phyloP scores from a whole-genome alignment of 2,888 invertebrate species.

The Darwinula stevensoni region DNA sequence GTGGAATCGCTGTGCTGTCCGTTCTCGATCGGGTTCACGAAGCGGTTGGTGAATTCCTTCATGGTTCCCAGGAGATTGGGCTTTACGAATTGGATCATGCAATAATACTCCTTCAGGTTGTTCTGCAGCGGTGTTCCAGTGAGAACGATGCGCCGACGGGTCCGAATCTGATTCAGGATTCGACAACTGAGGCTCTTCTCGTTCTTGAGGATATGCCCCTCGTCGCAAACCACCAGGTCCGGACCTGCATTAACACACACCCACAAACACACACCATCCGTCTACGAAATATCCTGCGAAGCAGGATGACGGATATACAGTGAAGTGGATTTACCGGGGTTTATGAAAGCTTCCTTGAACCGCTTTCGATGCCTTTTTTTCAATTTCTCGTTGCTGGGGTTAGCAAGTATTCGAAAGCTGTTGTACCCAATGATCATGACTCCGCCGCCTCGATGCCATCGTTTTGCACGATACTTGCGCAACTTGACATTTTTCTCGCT shows the following conservation, averaged over 20 bases:
- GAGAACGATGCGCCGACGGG: slow-evolving; percentile 63
- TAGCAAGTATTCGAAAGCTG: slow-evolving; percentile 60
- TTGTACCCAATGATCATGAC: slow-evolving; percentile 83
- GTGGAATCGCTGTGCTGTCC: too few species aligned
- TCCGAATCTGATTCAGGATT: slow-evolving; percentile 50
- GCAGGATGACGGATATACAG: too few species aligned
- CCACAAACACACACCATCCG: neutral
- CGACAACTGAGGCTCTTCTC: slow-evolving; percentile 64
- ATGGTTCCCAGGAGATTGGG: slow-evolving; percentile 74
- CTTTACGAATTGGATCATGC: slow-evolving; percentile 97
- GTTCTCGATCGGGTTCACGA: too few species aligned
- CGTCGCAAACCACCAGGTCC: slow-evolving; percentile 83
- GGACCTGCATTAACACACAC: slow-evolving; percentile 31
- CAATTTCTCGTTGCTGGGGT: slow-evolving; percentile 15
- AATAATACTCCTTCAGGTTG: slow-evolving; percentile 78
- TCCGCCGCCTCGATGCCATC: too few species aligned
- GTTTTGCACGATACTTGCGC: too few species aligned
- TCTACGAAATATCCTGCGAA: too few species aligned
- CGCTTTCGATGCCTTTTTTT: too few species aligned
- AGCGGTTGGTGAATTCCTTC: slow-evolving; percentile 76
- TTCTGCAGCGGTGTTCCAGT: slow-evolving; percentile 97
- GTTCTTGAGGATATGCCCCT: slow-evolving; percentile 87
- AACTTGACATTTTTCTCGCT: too few species aligned
- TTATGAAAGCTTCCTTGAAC: too few species aligned
- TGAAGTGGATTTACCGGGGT: too few species aligned